These are phyloP conservation scores for Zaprionus ghesquierei DNA, from an alignment of 1,140 invertebrate genomes.

Conservation along the genomic window DNA sequence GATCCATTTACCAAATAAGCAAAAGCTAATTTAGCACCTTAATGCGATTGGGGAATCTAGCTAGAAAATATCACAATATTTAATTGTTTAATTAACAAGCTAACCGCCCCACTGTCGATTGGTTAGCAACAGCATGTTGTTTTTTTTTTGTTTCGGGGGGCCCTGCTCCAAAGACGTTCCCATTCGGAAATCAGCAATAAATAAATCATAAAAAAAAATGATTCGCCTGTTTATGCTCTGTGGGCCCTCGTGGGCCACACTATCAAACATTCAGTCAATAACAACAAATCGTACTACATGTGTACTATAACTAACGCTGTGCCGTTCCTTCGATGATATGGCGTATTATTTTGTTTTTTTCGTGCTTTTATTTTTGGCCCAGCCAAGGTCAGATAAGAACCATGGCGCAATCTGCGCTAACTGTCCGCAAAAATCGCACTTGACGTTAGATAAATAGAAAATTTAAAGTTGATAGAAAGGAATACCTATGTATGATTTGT, in stretches of 20 bases:
- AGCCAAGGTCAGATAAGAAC: constrained; percentile 25
- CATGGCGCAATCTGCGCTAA: not conserved
- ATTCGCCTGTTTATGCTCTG: constrained; percentile 32
- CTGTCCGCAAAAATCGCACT: not conserved
- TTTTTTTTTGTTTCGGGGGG: not conserved
- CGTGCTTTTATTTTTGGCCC: constrained; percentile 18
- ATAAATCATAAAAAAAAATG: constrained; percentile 63
- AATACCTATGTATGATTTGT: not conserved
- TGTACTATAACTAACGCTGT: not conserved
- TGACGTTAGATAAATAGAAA: not conserved
- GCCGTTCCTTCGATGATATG: not conserved
- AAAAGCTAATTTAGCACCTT: constrained; percentile 50
- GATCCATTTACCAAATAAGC: constrained; percentile 32
- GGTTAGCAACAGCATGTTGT: constrained; percentile 49
- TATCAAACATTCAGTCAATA: constrained; percentile 38
- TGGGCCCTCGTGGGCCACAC: not conserved
- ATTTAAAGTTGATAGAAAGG: not conserved
- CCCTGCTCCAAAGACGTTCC: constrained; percentile 29
- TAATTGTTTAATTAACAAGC: constrained; percentile 61
- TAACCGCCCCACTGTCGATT: not conserved
- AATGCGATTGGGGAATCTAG: not conserved
- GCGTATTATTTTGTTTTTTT: constrained; percentile 4
- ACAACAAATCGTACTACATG: constrained; percentile 18
- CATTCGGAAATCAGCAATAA: constrained; percentile 57
- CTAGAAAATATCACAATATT: constrained; percentile 56